A percentile compares a stretch with the other conserved stretches of the same genome.
phyloP scores from a whole-genome alignment of 2,888 invertebrate species.

The Proisotoma minuta region DNA sequence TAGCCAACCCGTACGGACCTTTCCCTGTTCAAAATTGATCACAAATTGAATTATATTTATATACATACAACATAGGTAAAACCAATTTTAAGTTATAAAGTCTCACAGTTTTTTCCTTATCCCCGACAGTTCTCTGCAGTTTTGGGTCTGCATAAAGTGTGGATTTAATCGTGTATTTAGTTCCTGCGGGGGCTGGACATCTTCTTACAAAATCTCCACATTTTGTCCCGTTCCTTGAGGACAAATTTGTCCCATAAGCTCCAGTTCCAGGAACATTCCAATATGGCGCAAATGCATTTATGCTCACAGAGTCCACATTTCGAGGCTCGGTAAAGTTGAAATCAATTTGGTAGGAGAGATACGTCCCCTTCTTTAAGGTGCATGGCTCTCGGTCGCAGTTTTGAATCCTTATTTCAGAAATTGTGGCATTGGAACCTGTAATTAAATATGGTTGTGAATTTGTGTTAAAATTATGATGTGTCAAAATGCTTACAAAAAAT shows the following conservation, averaged over 20 bases:
- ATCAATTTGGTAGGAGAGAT: not conserved
- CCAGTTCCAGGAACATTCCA: constrained; percentile 3
- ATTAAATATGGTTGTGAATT: not conserved
- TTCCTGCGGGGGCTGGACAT: not conserved
- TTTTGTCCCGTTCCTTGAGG: not conserved
- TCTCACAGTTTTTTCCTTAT: not conserved
- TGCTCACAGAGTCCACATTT: not conserved
- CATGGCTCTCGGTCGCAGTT: not conserved
- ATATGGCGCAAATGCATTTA: not conserved
- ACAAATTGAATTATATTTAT: too few species aligned
- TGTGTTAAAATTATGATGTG: not conserved
- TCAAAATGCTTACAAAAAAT: constrained; percentile 4
- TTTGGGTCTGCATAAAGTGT: not conserved
- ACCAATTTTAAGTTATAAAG: not conserved
- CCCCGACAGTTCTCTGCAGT: not conserved
- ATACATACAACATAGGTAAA: not conserved
- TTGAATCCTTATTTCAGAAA: not conserved
- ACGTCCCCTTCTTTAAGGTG: not conserved
- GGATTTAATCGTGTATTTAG: not conserved
- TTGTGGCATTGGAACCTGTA: not conserved
- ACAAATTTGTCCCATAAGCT: not conserved
- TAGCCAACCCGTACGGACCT: not conserved
- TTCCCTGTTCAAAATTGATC: not conserved
- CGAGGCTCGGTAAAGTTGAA: not conserved
- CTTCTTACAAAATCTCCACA: not conserved